Evolutionary conservation across 2,888 invertebrate genomes (phyloP), one percentile per base, ranked within the genome.

Genomic region (Protonemura montana): DNA sequence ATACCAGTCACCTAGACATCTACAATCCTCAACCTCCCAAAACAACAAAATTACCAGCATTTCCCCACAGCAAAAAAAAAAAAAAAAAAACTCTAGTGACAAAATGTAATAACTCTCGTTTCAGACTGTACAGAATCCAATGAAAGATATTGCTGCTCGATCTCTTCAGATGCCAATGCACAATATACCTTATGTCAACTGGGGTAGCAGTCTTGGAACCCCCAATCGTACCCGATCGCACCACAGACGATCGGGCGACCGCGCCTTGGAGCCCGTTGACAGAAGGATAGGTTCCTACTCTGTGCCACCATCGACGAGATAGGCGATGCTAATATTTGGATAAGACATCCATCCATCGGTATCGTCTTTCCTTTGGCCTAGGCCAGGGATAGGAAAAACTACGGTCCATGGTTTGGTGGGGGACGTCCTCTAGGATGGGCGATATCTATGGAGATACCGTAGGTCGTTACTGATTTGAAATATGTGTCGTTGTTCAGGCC

Each of bases 251-350:
- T 5, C 78, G 10, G n/a, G 26, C 26, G 78, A 2, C 78, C 78
- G 78, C 10, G 78, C 26, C 35, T 35, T 13, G 16, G 2, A 78
- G 28, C 78, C 35, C 26, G 78, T 28, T 28, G 78, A 78, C 78
- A 59, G 59, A 59, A 59, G 59, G 59, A 13, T 59, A 59, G 59
- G 59, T 59, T 59, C n/a, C 59, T 59, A 59, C 59, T 59, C 59
- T 59, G 59, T 21, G 59, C 59, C 59, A 59, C 85, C 85, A 87
- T 81, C 85, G 81, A 84, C 6, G 59, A 59, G 59, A 59, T 59
- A 87, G 84, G 85, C 80, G 87, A 87, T 86, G 87, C 87, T 86
- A 87, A 87, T 87, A 87, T 87, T 87, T 87, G 87, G 86, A 87
- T 87, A 87, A 87, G 87, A 81, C 87, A 29, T 76, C 83, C 29